Evolutionary conservation across 2,888 invertebrate species (phyloP).

Genomic region (Heliconius hortense): DNA sequence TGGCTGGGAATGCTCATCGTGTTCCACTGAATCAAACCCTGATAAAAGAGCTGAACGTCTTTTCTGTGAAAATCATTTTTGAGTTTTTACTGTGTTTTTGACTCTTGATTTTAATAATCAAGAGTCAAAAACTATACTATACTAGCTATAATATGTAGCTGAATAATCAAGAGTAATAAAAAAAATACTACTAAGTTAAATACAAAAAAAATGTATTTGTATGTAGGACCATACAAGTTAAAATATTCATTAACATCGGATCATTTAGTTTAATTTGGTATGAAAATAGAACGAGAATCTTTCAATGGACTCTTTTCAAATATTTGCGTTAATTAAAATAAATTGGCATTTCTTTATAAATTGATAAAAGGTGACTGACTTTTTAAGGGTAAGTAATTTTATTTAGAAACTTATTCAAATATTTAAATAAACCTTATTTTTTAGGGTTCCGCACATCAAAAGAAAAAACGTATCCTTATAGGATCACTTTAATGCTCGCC

Average conservation of each 20-base stretch:
- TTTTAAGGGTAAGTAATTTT: neutral
- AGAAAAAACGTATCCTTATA: too few species aligned
- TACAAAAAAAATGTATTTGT: too few species aligned
- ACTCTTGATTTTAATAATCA: too few species aligned
- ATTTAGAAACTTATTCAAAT: neutral
- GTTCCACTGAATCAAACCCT: too few species aligned
- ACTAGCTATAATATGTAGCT: too few species aligned
- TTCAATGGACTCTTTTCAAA: neutral
- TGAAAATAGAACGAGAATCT: neutral
- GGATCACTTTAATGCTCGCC: too few species aligned
- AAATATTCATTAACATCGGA: neutral
- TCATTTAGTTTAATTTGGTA: neutral
- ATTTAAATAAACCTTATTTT: neutral
- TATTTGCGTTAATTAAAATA: conserved; percentile 9
- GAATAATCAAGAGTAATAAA: too few species aligned
- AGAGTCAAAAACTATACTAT: too few species aligned
- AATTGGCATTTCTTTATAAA: neutral
- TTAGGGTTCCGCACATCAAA: too few species aligned
- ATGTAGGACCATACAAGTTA: neutral
- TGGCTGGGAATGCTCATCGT: too few species aligned
- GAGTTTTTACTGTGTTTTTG: neutral
- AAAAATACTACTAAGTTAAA: neutral
- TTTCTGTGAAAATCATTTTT: too few species aligned
- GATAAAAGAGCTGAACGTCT: too few species aligned
- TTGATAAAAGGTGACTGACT: neutral